Base-by-base conservation (phyloP, 2,797 vertebrate species). In the Darevskia nairensis region DNA sequence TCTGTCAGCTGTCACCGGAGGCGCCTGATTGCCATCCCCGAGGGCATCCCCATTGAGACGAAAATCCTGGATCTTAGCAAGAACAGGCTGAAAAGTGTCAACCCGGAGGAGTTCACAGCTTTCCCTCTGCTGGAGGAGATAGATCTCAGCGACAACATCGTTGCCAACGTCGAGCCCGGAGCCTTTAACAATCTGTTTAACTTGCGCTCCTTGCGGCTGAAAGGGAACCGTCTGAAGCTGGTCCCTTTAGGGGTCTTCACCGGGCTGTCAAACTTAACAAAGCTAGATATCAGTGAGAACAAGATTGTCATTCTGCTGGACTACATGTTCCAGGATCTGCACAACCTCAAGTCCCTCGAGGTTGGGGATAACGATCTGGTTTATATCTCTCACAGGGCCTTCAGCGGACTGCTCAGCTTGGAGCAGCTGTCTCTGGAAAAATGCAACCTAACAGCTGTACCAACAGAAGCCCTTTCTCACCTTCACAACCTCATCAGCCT, bases 1-100 rank as follows among this genome's bases (percentile, higher is more conserved):
- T 99, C 99, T 0, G 99, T 99, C 82, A 99, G 97, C 90, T 99
- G 99, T 96, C 98, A 99, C 95, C 97, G 99, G 82, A 98, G 98
- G 91, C 97, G 98, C 64, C 93, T 99, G 92, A 94, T 97, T 21
- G 95, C 97, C 89, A 98, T 99, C 93, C 99, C 99, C 0, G 99
- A 99, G 91, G 99, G 99, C 89, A 99, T 99, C 92, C 99, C 99
- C 79, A 99, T 99, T 1, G 99, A 99, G 96, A 99, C 99, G 0
- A 98, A 98, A 86, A 97, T 98, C 88, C 95, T 99, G 95, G 98
- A 99, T 96, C 98, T 99, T 86, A 99, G 99, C 95, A 99, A 99
- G 96, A 99, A 99, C 96, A 98, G 98, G 81, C 96, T 99, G 61
- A 98, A 98, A 82, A 96, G 95, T 0, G 89, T 99, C 91, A 98